Base-by-base conservation (phyloP, 37 sponge, comb jelly and placozoan species). In the Chondrosia reniformis region DNA sequence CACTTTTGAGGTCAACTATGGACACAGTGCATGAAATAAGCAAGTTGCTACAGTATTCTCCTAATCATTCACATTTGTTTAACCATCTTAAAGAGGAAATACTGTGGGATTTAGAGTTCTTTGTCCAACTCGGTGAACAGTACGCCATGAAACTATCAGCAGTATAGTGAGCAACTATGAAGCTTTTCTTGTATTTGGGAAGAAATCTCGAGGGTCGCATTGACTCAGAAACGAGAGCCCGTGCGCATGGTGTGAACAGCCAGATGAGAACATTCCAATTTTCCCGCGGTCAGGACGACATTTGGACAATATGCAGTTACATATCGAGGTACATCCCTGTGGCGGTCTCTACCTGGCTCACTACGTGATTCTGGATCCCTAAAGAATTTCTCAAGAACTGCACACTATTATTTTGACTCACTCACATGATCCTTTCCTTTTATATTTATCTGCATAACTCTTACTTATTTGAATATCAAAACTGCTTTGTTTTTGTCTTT, bases 51-150 rank as follows among this genome's bases (percentile, higher is more conserved):
- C 79, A 78, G 44, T 78, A 78, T 63, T 78, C 79, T 63, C 79
- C 79, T 38, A 78, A 78, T 39, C 45, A 64, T 78, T 45, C 31
- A 33, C 22, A 22, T 17, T 63, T 78, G 31, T 78, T 78, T 28
- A 78, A 32, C 12, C 46, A 63, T 40, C 40, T 69, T 40, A 38
- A 69, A 69, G 6, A 69, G 43, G 72, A 69, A 39, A 69, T 12
- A 45, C 79, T 78, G 64, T 31, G 2, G 65, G 65, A 63, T 28
- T 78, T 78, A 61, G 63, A 61, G 64, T 63, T 78, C 63, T 78
- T 61, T 78, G 79, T 78, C 79, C 79, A 59, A 78, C 79, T 45
- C 63, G 79, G 49, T 63, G 79, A 64, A 78, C 79, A 78, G 79
- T 78, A 63, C 63, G 41, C 49, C 45, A 61, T 78, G 63, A 78